Conservation (phyloP, 2,888 invertebrate genomes). For the Saturnia japonica region DNA sequence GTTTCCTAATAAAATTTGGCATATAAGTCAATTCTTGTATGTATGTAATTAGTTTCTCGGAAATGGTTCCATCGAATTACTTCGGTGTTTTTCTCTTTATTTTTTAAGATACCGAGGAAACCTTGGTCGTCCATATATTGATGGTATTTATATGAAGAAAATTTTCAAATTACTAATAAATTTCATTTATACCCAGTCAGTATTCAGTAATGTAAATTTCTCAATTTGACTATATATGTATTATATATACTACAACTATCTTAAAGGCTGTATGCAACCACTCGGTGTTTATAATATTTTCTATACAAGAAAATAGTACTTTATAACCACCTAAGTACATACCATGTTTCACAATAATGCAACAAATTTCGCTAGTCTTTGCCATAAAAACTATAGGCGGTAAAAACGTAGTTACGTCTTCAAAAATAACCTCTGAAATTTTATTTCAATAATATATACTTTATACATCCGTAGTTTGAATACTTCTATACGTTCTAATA, state of each 20-base stretch:
- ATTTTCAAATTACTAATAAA: neutral
- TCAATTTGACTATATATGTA: too few relatives aligned
- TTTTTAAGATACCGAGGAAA: too few relatives aligned
- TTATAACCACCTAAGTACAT: neutral
- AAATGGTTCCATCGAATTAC: too few relatives aligned
- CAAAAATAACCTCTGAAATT: neutral
- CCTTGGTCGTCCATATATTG: too few relatives aligned
- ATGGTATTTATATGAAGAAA: too few relatives aligned
- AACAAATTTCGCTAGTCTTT: neutral
- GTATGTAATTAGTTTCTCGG: too few relatives aligned
- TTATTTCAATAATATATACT: neutral
- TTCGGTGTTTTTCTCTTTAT: too few relatives aligned
- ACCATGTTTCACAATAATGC: neutral
- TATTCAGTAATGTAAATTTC: too few relatives aligned
- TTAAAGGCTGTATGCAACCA: neutral
- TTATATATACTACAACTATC: neutral
- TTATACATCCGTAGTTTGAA: neutral
- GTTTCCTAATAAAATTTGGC: too few relatives aligned
- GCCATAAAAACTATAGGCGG: neutral
- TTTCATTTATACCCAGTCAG: neutral
- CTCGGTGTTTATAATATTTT: neutral
- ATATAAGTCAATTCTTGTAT: too few relatives aligned
- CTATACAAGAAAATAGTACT: neutral
- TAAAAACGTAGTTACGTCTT: too few relatives aligned
- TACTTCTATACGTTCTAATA: neutral